Percentiles rank a stretch among this genome's conserved stretches.
Conservation (phyloP, 2,888 invertebrate genomes). For the Ectropis crepuscularia region DNA sequence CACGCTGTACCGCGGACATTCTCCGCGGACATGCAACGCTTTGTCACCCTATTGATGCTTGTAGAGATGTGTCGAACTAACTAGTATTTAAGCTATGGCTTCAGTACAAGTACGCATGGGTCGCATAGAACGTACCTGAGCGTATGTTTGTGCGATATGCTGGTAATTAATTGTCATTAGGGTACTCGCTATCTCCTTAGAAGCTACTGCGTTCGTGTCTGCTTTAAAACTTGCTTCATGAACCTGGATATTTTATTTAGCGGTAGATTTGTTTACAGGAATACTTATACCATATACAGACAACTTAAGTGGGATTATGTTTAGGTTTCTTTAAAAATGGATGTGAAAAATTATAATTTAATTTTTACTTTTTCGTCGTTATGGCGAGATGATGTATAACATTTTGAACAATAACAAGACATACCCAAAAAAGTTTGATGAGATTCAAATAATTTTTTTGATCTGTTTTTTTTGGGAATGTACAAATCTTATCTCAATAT, state of each 20-base stretch:
- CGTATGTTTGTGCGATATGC: conserved; percentile 20
- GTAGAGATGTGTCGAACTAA: conserved; percentile 26
- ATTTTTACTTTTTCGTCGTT: too few relatives aligned
- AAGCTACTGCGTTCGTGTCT: neutral
- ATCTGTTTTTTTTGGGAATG: too few relatives aligned
- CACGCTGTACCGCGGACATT: conserved; percentile 75
- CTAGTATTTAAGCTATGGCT: conserved; percentile 7
- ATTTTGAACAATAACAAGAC: too few relatives aligned
- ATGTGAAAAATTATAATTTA: too few relatives aligned
- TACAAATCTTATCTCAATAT: too few relatives aligned
- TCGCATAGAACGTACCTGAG: conserved; percentile 5
- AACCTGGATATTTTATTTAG: neutral
- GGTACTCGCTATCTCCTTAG: conserved; percentile 9
- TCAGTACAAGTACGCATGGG: conserved; percentile 2
- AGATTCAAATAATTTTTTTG: too few relatives aligned
- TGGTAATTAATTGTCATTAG: conserved; percentile 27
- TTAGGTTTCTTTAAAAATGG: too few relatives aligned
- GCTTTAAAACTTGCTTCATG: neutral
- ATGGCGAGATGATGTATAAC: too few relatives aligned
- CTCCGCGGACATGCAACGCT: conserved; percentile 76
- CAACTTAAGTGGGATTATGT: too few relatives aligned
- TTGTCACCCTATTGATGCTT: conserved; percentile 74
- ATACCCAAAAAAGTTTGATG: too few relatives aligned
- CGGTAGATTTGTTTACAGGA: neutral
- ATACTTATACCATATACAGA: neutral